A percentile compares a stretch with the other conserved stretches of the same genome.
phyloP scores from a whole-genome alignment of 2,797 vertebrate genomes.

The Lacerta agilis region DNA sequence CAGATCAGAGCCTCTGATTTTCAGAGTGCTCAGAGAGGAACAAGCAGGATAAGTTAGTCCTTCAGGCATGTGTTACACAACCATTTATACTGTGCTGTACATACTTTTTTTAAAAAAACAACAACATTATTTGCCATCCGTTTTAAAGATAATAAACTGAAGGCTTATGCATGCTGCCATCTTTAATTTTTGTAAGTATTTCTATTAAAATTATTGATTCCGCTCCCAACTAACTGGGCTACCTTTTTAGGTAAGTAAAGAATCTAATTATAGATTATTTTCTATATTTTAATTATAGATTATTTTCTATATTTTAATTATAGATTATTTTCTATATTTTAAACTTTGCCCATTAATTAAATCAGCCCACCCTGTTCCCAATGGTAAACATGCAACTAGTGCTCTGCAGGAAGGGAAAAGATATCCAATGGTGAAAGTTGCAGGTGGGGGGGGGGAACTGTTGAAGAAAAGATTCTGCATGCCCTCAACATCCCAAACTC shows the following conservation, averaged over 20 bases:
- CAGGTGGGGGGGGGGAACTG: too few species aligned
- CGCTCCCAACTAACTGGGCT: neutral
- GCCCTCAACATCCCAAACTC: too few species aligned
- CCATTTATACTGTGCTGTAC: neutral
- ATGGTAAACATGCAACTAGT: neutral
- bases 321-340: neutral
- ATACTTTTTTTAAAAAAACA: too few species aligned
- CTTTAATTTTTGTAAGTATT: neutral
- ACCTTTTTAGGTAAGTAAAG: neutral
- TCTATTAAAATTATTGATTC: neutral
- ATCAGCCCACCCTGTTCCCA: neutral
- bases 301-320: neutral
- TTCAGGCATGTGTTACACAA: neutral
- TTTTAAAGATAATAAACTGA: too few species aligned
- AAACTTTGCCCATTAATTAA: neutral
- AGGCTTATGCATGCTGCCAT: neutral
- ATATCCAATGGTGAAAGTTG: neutral
- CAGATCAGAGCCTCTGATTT: neutral
- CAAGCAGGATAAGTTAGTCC: neutral
- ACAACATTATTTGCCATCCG: too few species aligned
- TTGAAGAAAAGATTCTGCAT: neutral
- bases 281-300: neutral
- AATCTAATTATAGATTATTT: neutral
- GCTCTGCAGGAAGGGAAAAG: neutral
- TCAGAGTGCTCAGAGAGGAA: neutral